Percentiles rank a stretch among this genome's conserved stretches.
Conservation (phyloP, 2,888 invertebrate genomes). For the Eumacrocentrus americanus region DNA sequence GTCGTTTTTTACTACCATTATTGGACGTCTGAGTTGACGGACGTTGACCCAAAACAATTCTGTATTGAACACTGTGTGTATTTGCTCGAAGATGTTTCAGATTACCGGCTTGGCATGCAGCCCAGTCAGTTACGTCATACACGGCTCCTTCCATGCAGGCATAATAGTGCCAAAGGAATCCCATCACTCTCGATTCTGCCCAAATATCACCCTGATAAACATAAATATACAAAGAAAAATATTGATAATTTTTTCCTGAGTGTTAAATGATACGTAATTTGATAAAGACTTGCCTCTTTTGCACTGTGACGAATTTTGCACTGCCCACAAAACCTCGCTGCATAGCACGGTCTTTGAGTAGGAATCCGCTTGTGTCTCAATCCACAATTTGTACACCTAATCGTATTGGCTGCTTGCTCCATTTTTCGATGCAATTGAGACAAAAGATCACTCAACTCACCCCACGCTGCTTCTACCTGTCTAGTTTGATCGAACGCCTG, state of each 20-base stretch:
- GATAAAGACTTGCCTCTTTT: conserved; percentile 80
- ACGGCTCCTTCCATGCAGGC: conserved; percentile 96
- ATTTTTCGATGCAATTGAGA: conserved; percentile 91
- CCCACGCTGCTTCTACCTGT: conserved; percentile 86
- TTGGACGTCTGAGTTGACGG: conserved; percentile 59
- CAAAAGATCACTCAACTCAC: conserved; percentile 84
- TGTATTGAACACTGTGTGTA: conserved; percentile 88
- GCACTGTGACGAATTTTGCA: conserved; percentile 91
- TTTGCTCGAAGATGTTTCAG: conserved; percentile 85
- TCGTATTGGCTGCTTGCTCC: conserved; percentile 92
- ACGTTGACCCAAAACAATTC: conserved; percentile 79
- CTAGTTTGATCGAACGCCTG: conserved; percentile 75
- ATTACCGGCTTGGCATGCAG: conserved; percentile 85
- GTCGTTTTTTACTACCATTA: conserved; percentile 53
- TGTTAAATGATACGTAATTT: too few relatives aligned
- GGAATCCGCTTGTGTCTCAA: conserved; percentile 86
- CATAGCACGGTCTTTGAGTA: conserved; percentile 87
- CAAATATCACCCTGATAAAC: conserved; percentile 85
- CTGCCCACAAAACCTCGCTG: conserved; percentile 87
- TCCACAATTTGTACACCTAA: conserved; percentile 93
- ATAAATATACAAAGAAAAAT: conserved; percentile 15
- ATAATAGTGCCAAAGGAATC: conserved; percentile 92
- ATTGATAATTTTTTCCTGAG: too few relatives aligned
- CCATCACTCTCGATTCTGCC: conserved; percentile 90
- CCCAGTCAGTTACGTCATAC: conserved; percentile 97